phyloP scores from a whole-genome alignment of 2,888 invertebrate species.

The Noctua pronuba region DNA sequence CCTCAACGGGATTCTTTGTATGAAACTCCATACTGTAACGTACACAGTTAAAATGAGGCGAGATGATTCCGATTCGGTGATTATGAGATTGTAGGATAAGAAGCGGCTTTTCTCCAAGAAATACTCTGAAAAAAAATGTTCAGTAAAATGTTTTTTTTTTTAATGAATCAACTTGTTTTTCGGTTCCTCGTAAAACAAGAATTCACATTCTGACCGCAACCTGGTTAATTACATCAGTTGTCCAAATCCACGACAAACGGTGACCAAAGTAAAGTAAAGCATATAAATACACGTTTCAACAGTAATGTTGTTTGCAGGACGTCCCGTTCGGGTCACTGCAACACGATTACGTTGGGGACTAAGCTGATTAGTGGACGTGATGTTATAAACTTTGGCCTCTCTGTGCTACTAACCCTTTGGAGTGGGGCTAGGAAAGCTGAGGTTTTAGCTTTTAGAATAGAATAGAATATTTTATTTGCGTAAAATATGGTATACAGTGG shows the following conservation, averaged over 20 bases:
- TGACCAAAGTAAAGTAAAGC: constrained; percentile 2
- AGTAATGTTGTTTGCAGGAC: constrained; percentile 25
- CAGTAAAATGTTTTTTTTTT: too few species aligned
- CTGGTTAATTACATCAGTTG: constrained; percentile 12
- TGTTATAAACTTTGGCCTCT: constrained; percentile 42
- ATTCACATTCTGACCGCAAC: constrained; percentile 6
- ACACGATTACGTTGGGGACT: constrained; percentile 52
- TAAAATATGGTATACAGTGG: too few species aligned
- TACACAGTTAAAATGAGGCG: too few species aligned
- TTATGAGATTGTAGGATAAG: not conserved
- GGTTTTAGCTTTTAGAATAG: not conserved
- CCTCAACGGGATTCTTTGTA: too few species aligned
- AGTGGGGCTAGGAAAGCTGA: constrained; percentile 33
- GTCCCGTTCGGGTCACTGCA: constrained; percentile 31
- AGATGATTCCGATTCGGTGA: not conserved
- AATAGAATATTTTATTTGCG: too few species aligned
- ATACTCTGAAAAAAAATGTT: too few species aligned
- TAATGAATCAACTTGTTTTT: too few species aligned
- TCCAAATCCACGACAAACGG: constrained; percentile 18
- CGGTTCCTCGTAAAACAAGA: too few species aligned
- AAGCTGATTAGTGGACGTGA: constrained; percentile 60
- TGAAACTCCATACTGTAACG: too few species aligned
- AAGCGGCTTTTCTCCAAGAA: not conserved
- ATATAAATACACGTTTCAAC: constrained; percentile 12
- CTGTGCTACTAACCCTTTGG: constrained; percentile 40